Conservation (phyloP, 1,140 invertebrate species). For the Asobara japonica region DNA sequence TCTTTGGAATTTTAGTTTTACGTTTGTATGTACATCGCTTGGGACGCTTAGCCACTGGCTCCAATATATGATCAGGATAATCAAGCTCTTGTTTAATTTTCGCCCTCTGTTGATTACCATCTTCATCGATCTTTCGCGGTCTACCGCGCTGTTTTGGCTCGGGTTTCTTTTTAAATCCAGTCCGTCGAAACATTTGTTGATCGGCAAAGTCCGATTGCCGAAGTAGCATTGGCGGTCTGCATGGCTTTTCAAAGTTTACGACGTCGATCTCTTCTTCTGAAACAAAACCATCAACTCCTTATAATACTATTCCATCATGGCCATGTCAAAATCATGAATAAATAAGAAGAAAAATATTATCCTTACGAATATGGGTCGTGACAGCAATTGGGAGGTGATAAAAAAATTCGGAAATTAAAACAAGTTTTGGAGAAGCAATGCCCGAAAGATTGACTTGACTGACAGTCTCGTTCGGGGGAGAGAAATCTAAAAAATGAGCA, state of each 20-base stretch:
- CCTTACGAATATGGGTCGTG: neutral
- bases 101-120: constrained; percentile 17
- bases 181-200: constrained; percentile 71
- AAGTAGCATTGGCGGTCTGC: constrained; percentile 65
- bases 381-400: neutral
- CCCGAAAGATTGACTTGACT: constrained; percentile 2
- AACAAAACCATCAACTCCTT: constrained; percentile 50
- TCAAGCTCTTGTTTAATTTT: neutral
- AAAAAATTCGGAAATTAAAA: neutral
- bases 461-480: neutral
- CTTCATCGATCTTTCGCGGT: constrained; percentile 34
- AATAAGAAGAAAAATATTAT: neutral
- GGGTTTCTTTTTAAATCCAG: constrained; percentile 49
- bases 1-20: constrained; percentile 33
- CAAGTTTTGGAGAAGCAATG: neutral
- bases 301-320: neutral
- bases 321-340: neutral
- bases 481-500: constrained; percentile 6
- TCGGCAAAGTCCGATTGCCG: constrained; percentile 70
- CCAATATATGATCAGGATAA: neutral
- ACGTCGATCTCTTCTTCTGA: constrained; percentile 87
- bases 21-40: constrained; percentile 36
- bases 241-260: constrained; percentile 73
- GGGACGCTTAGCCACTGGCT: constrained; percentile 36
- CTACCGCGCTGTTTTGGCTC: constrained; percentile 44